Evolutionary conservation across 2,888 invertebrate genomes (phyloP).

Genomic region (Selenia dentaria): DNA sequence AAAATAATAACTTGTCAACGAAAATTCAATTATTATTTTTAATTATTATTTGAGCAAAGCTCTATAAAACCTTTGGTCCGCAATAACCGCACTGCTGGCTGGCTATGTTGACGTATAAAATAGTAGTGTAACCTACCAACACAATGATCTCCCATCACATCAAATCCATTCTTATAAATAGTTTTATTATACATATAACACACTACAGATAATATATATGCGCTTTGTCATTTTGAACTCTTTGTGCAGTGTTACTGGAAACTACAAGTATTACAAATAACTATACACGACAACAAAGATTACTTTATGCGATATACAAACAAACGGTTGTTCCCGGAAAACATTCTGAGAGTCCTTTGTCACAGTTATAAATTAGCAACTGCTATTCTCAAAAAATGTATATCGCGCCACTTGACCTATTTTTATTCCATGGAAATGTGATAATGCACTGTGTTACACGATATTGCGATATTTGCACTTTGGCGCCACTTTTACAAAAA

Average conservation of each 20-base stretch:
- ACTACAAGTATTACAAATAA: constrained; percentile 28
- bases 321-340: constrained; percentile 58
- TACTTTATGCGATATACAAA: constrained; percentile 50
- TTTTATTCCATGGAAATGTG: constrained; percentile 35
- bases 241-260: constrained; percentile 34
- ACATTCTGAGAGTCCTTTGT: constrained; percentile 57
- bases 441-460: constrained; percentile 22
- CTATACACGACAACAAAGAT: constrained; percentile 41
- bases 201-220: background rate
- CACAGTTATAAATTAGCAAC: constrained; percentile 38
- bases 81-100: no score
- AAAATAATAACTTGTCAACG: no score
- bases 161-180: no score
- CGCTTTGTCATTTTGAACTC: background rate
- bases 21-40: no score
- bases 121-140: no score
- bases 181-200: no score
- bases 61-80: no score
- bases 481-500: constrained; percentile 23
- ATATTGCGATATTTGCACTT: constrained; percentile 8
- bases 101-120: no score
- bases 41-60: no score
- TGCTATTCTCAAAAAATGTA: constrained; percentile 37
- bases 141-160: no score
- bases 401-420: constrained; percentile 40